Percentiles rank a stretch among this genome's conserved stretches.
phyloP scores from a whole-genome alignment of 2,797 vertebrate species.

The Urophycis tenuis region DNA sequence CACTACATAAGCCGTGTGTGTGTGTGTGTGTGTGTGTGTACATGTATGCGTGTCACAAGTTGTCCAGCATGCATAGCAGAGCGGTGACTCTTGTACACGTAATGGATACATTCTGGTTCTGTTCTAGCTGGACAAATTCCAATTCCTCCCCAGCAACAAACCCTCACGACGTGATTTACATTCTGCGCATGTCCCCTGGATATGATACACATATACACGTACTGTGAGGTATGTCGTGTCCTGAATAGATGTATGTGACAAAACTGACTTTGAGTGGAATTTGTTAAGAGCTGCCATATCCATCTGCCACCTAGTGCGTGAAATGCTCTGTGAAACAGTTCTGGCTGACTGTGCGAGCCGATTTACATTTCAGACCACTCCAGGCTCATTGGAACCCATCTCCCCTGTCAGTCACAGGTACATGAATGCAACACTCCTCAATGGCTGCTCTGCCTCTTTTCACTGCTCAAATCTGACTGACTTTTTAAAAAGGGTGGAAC shows the following conservation, averaged over 20 bases:
- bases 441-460: background rate
- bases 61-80: background rate
- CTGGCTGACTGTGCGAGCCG: background rate
- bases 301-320: no score
- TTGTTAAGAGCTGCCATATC: no score
- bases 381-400: no score
- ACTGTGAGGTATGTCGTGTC: background rate
- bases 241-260: no score
- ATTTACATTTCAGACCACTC: background rate
- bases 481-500: no score
- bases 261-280: no score
- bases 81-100: background rate
- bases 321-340: no score
- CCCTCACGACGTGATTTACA: background rate
- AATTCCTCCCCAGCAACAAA: background rate
- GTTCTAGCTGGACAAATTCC: background rate
- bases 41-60: background rate
- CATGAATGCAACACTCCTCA: background rate
- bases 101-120: background rate
- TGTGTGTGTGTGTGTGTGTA: background rate
- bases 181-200: background rate
- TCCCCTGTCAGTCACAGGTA: background rate
- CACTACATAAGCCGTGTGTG: background rate
- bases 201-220: background rate
- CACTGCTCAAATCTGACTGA: background rate